These are phyloP conservation scores for Machimus atricapillus DNA, from an alignment of 2,888 invertebrate species.

Conservation along the genomic window DNA sequence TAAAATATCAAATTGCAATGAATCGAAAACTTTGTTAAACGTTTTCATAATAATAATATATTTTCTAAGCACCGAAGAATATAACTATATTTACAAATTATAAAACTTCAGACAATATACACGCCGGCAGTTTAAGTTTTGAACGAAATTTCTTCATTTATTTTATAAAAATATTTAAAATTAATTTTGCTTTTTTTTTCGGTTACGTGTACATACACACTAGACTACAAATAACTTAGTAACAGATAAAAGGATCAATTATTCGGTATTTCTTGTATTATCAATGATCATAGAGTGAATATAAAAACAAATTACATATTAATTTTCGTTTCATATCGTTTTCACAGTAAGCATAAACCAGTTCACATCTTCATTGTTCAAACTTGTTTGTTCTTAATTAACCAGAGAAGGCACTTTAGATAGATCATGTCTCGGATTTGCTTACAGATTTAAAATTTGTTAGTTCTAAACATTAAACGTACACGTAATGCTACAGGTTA, in stretches of 20 bases:
- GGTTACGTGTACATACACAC: not conserved
- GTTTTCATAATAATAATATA: slow-evolving; percentile 25
- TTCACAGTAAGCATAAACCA: not conserved
- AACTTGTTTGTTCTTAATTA: not conserved
- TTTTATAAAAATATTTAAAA: slow-evolving; percentile 33
- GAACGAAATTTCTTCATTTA: slow-evolving; percentile 22
- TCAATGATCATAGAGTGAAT: not conserved
- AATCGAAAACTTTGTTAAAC: slow-evolving; percentile 4
- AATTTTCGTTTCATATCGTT: slow-evolving; percentile 17
- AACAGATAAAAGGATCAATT: slow-evolving; percentile 1
- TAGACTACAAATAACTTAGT: slow-evolving; percentile 20
- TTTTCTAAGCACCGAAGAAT: slow-evolving; percentile 35
- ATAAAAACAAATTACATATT: slow-evolving; percentile 11
- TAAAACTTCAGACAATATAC: slow-evolving; percentile 25
- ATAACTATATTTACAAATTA: slow-evolving; percentile 36
- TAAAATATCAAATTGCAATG: not conserved
- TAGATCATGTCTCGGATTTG: slow-evolving; percentile 4
- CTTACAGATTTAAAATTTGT: not conserved
- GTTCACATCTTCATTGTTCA: not conserved
- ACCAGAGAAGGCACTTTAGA: not conserved
- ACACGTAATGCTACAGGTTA: not conserved
- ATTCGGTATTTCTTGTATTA: not conserved
- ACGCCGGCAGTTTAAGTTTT: slow-evolving; percentile 31
- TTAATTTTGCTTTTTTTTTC: slow-evolving; percentile 11
- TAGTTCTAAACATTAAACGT: not conserved